Percentiles rank a stretch among this genome's conserved stretches.
These are phyloP conservation scores for Ruditapes philippinarum DNA, from an alignment of 1,140 invertebrate genomes.

Conservation along the genomic window DNA sequence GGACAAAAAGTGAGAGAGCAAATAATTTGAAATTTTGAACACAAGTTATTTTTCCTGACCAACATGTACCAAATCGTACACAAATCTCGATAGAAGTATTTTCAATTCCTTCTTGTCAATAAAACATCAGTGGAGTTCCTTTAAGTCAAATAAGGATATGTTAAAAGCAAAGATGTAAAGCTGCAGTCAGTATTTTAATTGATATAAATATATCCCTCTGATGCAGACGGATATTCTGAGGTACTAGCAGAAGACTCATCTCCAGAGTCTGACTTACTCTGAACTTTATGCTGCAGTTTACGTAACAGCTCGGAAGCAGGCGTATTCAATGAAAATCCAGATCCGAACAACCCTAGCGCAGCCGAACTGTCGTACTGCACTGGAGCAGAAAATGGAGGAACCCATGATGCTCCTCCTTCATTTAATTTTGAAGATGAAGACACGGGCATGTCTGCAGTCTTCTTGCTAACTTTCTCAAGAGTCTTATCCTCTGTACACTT, in stretches of 20 bases:
- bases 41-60: too few relatives aligned
- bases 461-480: not conserved
- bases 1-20: too few relatives aligned
- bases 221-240: slow-evolving; percentile 29
- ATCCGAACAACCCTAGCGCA: slow-evolving; percentile 73
- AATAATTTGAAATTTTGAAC: too few relatives aligned
- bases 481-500: slow-evolving; percentile 36
- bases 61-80: too few relatives aligned
- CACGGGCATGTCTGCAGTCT: not conserved
- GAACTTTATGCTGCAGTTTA: slow-evolving; percentile 86
- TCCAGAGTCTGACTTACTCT: slow-evolving; percentile 77
- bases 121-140: too few relatives aligned
- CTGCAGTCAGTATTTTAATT: slow-evolving; percentile 20
- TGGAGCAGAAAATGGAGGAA: slow-evolving; percentile 74
- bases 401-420: slow-evolving; percentile 72
- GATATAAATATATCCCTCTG: slow-evolving; percentile 63
- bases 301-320: slow-evolving; percentile 86
- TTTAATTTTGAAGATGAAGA: slow-evolving; percentile 14
- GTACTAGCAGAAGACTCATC: slow-evolving; percentile 43
- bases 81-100: not conserved
- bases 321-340: slow-evolving; percentile 81
- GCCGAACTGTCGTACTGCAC: slow-evolving; percentile 66
- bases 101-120: too few relatives aligned
- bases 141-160: too few relatives aligned
- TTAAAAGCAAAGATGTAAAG: too few relatives aligned